Base-by-base conservation (phyloP, 2,888 invertebrate genomes). In the Oconnorella tubifera region DNA sequence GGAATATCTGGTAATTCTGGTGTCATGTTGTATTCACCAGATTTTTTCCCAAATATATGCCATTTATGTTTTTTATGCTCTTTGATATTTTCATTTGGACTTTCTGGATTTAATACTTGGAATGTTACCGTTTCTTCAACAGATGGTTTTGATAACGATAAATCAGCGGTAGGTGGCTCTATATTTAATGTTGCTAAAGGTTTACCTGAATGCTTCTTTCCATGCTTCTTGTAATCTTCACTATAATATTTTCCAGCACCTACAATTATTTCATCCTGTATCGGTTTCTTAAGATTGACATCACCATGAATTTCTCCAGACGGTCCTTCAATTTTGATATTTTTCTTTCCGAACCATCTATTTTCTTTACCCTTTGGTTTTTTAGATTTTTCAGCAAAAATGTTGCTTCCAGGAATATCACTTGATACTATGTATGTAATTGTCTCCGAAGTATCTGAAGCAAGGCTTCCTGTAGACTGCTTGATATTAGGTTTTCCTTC, bases 271-370 rank as follows among this genome's bases (percentile, higher is more conserved):
- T 62, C 60, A n/a, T 61, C 25, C 25, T 60, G 32, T 19, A 56
- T 33, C 29, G 31, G 23, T 19, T 31, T 51, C 23, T 31, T 27
- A 25, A 1, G 29, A 56, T 3, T 2, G 4, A 56, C 14, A 27
- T 14, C 19, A 1, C 25, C 33, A 25, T 23, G 23, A 14, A 19
- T 62, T 40, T 19, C 27, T 33, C 33, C 32, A 51, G 31, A 14
- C 4, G 28, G 10, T 29, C 23, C 31, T 33, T 32, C 48, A 33
- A 33, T 27, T 57, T n/a, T n/a, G n/a, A n/a, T n/a, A n/a, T 32
- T 29, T 25, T 61, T 33, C 61, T 61, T 61, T 4, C 55, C 55
- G 53, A 61, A 53, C 29, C 51, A 53, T 32, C 53, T 61, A 32
- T 61, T 50, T n/a, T 19, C 29, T 50, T 50, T 48, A 23, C n/a